Base-by-base conservation (phyloP, 2,113 vertebrate genomes). In the Dermatemys mawii region DNA sequence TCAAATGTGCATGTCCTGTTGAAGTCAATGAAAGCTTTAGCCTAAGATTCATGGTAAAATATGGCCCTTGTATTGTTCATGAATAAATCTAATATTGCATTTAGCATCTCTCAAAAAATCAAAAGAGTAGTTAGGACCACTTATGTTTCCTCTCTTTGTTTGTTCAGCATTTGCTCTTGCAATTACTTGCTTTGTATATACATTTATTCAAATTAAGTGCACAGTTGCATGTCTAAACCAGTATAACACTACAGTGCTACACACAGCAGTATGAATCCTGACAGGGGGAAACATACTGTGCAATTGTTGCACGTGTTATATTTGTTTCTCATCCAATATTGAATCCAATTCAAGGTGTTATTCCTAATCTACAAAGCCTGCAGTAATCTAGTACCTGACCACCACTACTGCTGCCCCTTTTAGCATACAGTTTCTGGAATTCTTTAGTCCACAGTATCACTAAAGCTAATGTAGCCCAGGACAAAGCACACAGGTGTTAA, bases 291-390 rank as follows among this genome's bases (percentile, higher is more conserved):
- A 14, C 12, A 1, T 11, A 19, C 57, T 24, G n/a, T 38, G 1
- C 32, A 41, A 2, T 35, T 13, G 3, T 4, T 67, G 78, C 26
- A 0, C 3, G 5, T 3, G 26, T 9, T 35, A 3, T 70, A 24
- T 48, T 19, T 44, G 4, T 76, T 48, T 21, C 83, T 26, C 2
- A 10, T 0, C 0, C 32, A 24, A 41, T 2, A 1, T 27, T 2
- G 1, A 41, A 26, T 1, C 27, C 78, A 63, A 48, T 49, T 0
- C 1, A 26, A 79, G 35, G 1, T 16, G 51, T 12, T 2, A 6
- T 24, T n/a, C 54, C 87, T 8, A 6, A 21, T 32, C 48, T 41
- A 5, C 54, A 78, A n/a, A 35, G 24, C 24, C 38, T 7, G 21
- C 7, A 63, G 21, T 75, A 76, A 76, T 44, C 41, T 76, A 16